Base-by-base conservation (phyloP, 1,140 invertebrate species). In the Eriocheir sinensis region DNA sequence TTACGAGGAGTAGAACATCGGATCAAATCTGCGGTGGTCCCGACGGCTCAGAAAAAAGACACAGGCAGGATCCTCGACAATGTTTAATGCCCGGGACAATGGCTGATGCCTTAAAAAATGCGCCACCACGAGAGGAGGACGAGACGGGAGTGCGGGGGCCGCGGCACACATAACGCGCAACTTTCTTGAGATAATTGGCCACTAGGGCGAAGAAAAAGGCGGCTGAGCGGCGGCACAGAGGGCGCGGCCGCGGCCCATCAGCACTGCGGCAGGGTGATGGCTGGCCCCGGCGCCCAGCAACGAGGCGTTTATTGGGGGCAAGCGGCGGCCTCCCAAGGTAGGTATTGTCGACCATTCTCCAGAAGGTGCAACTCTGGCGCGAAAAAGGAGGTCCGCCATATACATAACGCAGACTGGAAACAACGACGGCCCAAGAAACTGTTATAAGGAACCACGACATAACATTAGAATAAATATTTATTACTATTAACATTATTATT, bases 161-260 rank as follows among this genome's bases (percentile, higher is more conserved):
- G 83, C 34, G 80, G 40, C 36, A 83, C 17, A 41, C 40, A 41
- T 85, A 44, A 27, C 80, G 48, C 91, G 72, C 80, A 72, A 92
- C 79, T 83, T 92, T 92, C 91, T 44, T 92, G 79, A 81, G 91
- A 44, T 92, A 92, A 92, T 92, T 85, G 91, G 91, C 91, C 79
- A 92, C 30, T 83, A 92, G 36, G 34, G n/a, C 38, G 36, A 36
- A 30, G 90, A 72, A 91, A 38, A 79, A 72, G 60, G 27, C 60
- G 60, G 60, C 27, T 72, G 60, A 72, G 60, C 60, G 60, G 60
- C 60, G 60, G 27, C n/a, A 72, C 60, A 72, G 21, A 72, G 60
- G 60, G 60, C 60, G 60, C 21, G 60, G 60, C 60, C 1, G 60
- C 60, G 27, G 21, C 60, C n/a, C 60, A n/a, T n/a, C 60, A n/a